These are phyloP conservation scores for Ptilonorhynchus violaceus DNA, from an alignment of 2,113 vertebrate genomes.

Conservation along the genomic window DNA sequence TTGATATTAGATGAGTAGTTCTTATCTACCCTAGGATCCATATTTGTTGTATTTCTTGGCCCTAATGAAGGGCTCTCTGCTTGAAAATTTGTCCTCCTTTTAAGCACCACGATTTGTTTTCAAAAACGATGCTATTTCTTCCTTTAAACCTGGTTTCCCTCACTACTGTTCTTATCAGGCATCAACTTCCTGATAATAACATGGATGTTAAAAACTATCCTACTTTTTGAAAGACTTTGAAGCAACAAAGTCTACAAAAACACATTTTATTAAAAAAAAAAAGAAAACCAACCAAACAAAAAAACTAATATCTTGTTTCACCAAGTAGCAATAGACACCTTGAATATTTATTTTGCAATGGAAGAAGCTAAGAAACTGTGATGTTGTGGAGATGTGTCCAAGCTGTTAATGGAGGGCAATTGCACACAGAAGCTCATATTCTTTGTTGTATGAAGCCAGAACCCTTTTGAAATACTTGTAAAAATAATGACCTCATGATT, in stretches of 20 bases:
- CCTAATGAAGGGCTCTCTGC: not conserved
- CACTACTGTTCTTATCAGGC: not conserved
- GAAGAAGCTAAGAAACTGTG: not conserved
- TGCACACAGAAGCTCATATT: not conserved
- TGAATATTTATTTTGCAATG: not conserved
- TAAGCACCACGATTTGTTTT: not conserved
- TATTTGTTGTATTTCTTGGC: not conserved
- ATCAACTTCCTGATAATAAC: not conserved
- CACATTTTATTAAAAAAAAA: not conserved
- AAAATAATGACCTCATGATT: constrained; percentile 26
- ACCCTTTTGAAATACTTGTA: not conserved
- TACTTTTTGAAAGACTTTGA: not conserved
- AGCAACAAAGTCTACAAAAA: not conserved
- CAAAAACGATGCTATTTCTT: not conserved
- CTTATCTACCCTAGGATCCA: not conserved
- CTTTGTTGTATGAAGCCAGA: constrained; percentile 12
- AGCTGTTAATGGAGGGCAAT: not conserved
- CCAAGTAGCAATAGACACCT: not conserved
- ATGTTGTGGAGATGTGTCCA: not conserved
- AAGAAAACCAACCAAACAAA: not conserved
- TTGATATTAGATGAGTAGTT: not conserved
- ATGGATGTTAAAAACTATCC: not conserved
- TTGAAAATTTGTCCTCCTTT: not conserved
- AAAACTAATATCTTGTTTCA: not conserved
- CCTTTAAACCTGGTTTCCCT: not conserved